Percentiles rank a stretch among this genome's conserved stretches.
phyloP scores from a whole-genome alignment of 2,888 invertebrate species.

The Lordiphosa fenestrarum region DNA sequence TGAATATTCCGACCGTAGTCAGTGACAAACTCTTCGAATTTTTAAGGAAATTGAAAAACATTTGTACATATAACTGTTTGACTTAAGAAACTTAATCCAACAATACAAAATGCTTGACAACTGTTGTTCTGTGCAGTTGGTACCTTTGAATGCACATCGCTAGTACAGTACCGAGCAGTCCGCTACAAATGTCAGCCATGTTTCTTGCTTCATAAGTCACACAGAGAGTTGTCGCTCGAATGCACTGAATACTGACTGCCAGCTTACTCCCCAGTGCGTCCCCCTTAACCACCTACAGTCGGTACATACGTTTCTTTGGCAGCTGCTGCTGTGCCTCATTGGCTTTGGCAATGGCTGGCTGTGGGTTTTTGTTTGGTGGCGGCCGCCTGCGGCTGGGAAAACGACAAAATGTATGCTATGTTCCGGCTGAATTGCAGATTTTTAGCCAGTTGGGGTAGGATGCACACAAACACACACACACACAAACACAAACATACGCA shows the following conservation, averaged over 20 bases:
- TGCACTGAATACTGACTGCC: slow-evolving; percentile 22
- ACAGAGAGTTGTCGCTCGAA: slow-evolving; percentile 34
- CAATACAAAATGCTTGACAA: background rate
- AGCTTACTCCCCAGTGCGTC: background rate
- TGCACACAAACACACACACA: slow-evolving; percentile 15
- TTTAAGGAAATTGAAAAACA: too few species aligned
- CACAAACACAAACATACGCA: background rate
- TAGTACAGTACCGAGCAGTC: slow-evolving; percentile 29
- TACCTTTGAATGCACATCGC: slow-evolving; percentile 57
- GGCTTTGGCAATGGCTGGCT: slow-evolving; percentile 30
- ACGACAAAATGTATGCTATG: slow-evolving; percentile 64
- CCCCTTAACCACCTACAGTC: slow-evolving; percentile 21
- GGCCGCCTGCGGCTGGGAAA: slow-evolving; percentile 45
- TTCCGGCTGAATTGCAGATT: slow-evolving; percentile 67
- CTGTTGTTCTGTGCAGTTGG: slow-evolving; percentile 13
- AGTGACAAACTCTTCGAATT: too few species aligned
- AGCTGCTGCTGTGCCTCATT: slow-evolving; percentile 61
- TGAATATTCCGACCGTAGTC: too few species aligned
- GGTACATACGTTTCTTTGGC: slow-evolving; percentile 36
- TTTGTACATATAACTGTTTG: too few species aligned
- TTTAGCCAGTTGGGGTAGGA: slow-evolving; percentile 23
- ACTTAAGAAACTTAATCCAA: background rate
- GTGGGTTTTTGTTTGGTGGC: slow-evolving; percentile 36
- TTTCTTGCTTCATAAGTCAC: slow-evolving; percentile 58
- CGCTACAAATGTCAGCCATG: slow-evolving; percentile 30